A percentile compares a stretch with the other conserved stretches of the same genome.
Conservation (phyloP, 2,797 vertebrate species). For the Petrocephalus schoutedeni region DNA sequence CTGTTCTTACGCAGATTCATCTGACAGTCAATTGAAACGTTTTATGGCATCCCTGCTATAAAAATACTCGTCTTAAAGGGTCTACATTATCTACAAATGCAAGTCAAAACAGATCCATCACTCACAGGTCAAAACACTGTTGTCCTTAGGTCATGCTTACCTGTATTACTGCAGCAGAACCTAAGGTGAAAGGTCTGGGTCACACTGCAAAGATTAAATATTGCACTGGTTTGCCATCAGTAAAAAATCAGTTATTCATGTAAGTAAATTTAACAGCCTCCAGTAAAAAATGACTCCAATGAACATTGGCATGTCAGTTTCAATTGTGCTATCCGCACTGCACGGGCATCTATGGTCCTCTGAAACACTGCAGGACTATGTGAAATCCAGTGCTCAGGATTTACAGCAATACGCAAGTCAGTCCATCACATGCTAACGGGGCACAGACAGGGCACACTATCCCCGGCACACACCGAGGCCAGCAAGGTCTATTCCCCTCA, state of each 20-base stretch:
- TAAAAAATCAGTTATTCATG: conserved; percentile 82
- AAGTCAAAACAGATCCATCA: conserved; percentile 43
- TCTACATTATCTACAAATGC: conserved; percentile 47
- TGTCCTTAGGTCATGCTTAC: conserved; percentile 99
- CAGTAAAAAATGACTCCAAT: conserved; percentile 64
- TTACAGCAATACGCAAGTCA: conserved; percentile 46
- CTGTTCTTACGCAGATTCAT: conserved; percentile 11
- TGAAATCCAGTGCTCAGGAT: conserved; percentile 53
- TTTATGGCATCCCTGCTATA: conserved; percentile 47
- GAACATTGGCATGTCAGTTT: conserved; percentile 39
- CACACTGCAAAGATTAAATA: conserved; percentile 99
- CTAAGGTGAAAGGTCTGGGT: conserved; percentile 99
- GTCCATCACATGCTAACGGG: conserved; percentile 54
- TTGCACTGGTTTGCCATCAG: conserved; percentile 96
- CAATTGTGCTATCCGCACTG: conserved; percentile 31
- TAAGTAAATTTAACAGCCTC: conserved; percentile 81
- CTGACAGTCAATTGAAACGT: conserved; percentile 40
- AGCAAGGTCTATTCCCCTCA: not conserved
- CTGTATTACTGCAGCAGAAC: conserved; percentile 99
- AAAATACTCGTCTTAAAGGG: conserved; percentile 34
- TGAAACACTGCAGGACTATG: conserved; percentile 39
- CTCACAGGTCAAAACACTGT: conserved; percentile 61
- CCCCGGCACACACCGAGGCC: not conserved
- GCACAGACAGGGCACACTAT: not conserved
- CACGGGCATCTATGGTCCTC: conserved; percentile 35